Base-by-base conservation (phyloP, 2,113 vertebrate species). In the Alexandromys fortis region DNA sequence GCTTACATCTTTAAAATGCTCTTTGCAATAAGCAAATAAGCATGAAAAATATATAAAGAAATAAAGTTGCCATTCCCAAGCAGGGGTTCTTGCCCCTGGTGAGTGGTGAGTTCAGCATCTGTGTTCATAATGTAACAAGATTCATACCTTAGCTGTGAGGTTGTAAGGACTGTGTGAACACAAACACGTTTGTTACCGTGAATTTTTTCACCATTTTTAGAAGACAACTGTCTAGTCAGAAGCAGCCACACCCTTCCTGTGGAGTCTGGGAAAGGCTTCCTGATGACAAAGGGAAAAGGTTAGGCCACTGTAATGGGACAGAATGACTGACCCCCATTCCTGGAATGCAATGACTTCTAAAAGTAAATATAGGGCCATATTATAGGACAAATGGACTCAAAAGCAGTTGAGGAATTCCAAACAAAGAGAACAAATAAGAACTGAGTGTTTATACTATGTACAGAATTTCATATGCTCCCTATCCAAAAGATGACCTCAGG, bases 361-460 rank as follows among this genome's bases (percentile, higher is more conserved):
- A 92, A 92, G 94, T 55, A 92, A 90, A 95, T 33, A 5, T 16
- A 96, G 35, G 90, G 45, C 61, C 38, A 63, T 58, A 28, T 65
- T 13, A 5, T 35, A 94, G 83, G 85, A 76, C 75, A 92, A 89
- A 96, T 81, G 49, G 47, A 42, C 89, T 94, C 49, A 68, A 78
- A 96, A 89, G 89, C 94, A 94, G 28, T 65, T 95, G 94, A 96
- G 61, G 89, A 94, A 97, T 97, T 97, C 81, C 65, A 96, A 96
- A 96, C 88, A 95, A 90, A 79, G 87, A 96, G 90, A 97, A 95
- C 75, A 94, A 92, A 93, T 91, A 33, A 72, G 42, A 97, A 79
- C 49, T 10, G 10, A 93, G 76, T 96, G 89, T 81, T 93, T 94
- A 61, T 65, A 89, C 33, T 95, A 91, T 73, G 61, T 61, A 58